Base-by-base conservation (phyloP, 2,888 invertebrate genomes). In the Linyphia triangularis region DNA sequence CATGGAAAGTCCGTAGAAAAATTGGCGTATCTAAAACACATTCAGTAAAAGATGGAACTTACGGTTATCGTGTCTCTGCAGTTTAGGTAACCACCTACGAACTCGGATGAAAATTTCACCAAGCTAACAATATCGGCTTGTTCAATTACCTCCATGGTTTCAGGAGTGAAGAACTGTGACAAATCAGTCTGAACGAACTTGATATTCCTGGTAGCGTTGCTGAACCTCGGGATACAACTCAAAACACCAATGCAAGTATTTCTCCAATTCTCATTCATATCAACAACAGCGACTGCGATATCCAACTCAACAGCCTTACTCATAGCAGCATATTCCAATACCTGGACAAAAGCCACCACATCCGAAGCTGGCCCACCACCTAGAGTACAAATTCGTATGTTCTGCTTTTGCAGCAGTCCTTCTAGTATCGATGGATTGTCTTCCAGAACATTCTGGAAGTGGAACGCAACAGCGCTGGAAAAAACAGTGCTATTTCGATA, bases 281-380 rank as follows among this genome's bases (percentile, higher is more conserved):
- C 70, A 3, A 70, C 22, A 10, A 40, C 70, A 1, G 43, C 24
- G 9, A 70, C 40, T 16, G 22, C 10, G 13, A 70, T 43, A 24
- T 70, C 70, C 43, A 43, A 24, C 1, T 22, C 13, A 16, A 24
- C 2, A 19, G 10, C 70, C 16, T 16, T 70, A 4, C 7, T 10
- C 43, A 4, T 37, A 24, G 40, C 40, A 24, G 24, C 22, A 9
- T 9, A 40, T 16, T 70, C 70, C 40, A 70, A 19, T 6, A 40
- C 40, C 4, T 22, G 7, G 24, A 70, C 24, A 13, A 70, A 13
- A 24, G 19, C 70, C 70, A 70, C 70, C 7, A 70, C 10, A 19
- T 70, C 70, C 10, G 70, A 70, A 16, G 70, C 43, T 2, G 70
- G 70, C 19, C 70, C 70, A 22, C 70, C n/a, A 13, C 70, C 70